Evolutionary conservation across 2,797 vertebrate genomes (phyloP), one percentile per base, ranked within the genome.

Genomic region (Halcyon leucocephala): DNA sequence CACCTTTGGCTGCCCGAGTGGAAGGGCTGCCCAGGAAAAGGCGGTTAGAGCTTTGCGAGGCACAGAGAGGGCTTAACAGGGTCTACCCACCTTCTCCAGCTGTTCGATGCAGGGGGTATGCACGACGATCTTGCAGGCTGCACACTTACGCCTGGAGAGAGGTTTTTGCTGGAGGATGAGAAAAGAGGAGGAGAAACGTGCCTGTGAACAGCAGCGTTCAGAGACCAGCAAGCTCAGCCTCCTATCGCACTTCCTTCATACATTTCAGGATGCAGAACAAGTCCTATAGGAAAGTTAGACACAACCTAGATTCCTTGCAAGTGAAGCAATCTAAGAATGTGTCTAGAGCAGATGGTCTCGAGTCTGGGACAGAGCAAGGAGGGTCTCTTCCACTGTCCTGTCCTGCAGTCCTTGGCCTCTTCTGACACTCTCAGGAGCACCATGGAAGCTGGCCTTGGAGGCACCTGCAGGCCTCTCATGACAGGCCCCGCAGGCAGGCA

Each of bases 51-150:
- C 54, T 84, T 48, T 69, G 25, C 0, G 0, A 74, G 64, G 28
- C 66, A 35, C 25, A 77, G 14, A 46, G 21, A 79, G 31, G 31
- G 42, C 20, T 73, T 66, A 80, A 37, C 9, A 82, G 44, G 42
- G 15, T 91, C 69, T 73, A 95, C 98, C 98, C 97, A 99, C 99
- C 98, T 99, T 99, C 93, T 99, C 99, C 92, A 99, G 98, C 88
- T 99, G 99, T 73, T 99, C 99, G 0, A 99, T 99, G 92, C 99
- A 99, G 90, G 98, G 97, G 5, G 98, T 99, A 93, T 99, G 99
- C 90, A 99, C 99, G 8, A 99, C 98, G 0, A 99, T 99, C 98
- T 99, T 99, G 97, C 99, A 99, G 78, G 99, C 99, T 10, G 99
- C 99, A 87, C 99, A 99, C 95, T 99, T 99, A 93, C 98, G 99